Base-by-base conservation (phyloP, 1,140 invertebrate species). In the Portunus trituberculatus region DNA sequence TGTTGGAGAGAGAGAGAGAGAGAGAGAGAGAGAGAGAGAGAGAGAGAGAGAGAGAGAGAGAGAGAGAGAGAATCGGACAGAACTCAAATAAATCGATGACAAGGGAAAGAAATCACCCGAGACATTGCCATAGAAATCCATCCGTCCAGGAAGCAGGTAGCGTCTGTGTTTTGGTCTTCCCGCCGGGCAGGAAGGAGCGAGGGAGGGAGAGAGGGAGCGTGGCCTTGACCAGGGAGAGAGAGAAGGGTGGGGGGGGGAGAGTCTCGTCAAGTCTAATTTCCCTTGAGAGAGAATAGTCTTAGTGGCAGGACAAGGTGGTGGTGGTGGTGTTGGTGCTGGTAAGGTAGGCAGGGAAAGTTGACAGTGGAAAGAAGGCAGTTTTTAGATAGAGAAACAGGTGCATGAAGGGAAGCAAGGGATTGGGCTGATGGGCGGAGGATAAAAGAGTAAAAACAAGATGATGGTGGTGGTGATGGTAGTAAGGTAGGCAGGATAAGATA, bases 41-140 rank as follows among this genome's bases (percentile, higher is more conserved):
- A 59, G 45, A 48, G 48, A n/a, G 29, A 52, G 89, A 59, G 48
- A 52, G 14, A 59, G 39, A 48, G 29, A 31, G 89, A 92, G 59
- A 92, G 91, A 76, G 91, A 92, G 91, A 92, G 59, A 76, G 52
- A 76, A 28, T 45, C 25, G n/a, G 46, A 89, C 31, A 25, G 6
- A 28, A 46, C 45, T 39, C 8, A 8, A 46, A 39, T 39, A 48
- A 48, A 45, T 45, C 39, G n/a, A 46, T 89, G 87, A 46, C 39
- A 48, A 89, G 87, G 39, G 67, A 76, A 76, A 76, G 20, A n/a
- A 76, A 76, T 76, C 67, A 76, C 67, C 67, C 67, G 67, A 76
- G 67, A 76, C 67, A 76, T 76, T 76, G 67, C 67, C 67, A 76
- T 76, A 76, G 67, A 76, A 76, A 76, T 76, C 67, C 67, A 25